Evolutionary conservation across 2,888 invertebrate species (phyloP), one percentile per base, ranked within the genome.

Genomic region (Eucera pruinosa): DNA sequence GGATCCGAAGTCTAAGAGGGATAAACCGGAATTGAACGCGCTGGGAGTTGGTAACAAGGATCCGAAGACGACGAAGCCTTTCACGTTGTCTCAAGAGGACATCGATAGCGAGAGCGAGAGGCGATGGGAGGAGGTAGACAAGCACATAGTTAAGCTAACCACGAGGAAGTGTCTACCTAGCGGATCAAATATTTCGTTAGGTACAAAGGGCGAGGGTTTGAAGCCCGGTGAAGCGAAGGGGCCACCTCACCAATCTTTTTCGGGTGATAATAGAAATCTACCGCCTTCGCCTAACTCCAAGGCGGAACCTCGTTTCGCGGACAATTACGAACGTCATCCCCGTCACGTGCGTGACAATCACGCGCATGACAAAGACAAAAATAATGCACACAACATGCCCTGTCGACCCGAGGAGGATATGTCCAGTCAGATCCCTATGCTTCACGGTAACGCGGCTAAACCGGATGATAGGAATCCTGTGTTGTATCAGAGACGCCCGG

Each of bases 321-420:
- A 91, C 47, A 90, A 90, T 64, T 90, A 90, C n/a, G 91, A 91
- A 47, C 82, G 89, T 18, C 87, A 89, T 77, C 87, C 89, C 2
- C 86, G 90, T 0, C 79, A 77, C 3, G 5, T 27, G 23, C 82
- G 75, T 11, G 84, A 81, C 11, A 48, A 43, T 45, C 30, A 80
- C 2, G 15, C 23, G 2, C 47, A 70, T 5, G 75, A 83, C 7
- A 71, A 72, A 25, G 83, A 83, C 13, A 84, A 80, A 20, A 6
- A 23, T 25, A 66, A 58, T 6, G 0, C 27, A 9, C 68, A 57
- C 2, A 41, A 20, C 5, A 9, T 25, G 11, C 68, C 67, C 9
- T 60, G 62, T 52, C 74, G 77, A 7, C 15, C 50, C 1, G 83
- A 81, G 0, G 83, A 83, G 0, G 85, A 81, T 15, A 9, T 15